These are phyloP conservation scores for Thamnophis elegans DNA, from an alignment of 2,797 vertebrate genomes.

Conservation along the genomic window DNA sequence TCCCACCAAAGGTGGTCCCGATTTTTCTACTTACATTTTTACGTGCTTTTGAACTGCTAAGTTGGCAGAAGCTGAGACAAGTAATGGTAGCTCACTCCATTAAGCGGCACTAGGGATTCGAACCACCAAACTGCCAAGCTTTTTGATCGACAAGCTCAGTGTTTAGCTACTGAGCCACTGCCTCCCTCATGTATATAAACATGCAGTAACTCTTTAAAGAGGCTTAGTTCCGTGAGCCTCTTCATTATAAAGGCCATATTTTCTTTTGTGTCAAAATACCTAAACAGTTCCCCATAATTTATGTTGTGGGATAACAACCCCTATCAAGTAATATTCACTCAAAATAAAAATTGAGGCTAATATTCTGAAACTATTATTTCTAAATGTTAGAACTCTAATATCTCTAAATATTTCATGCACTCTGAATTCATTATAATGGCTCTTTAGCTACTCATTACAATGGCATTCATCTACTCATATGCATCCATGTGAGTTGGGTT, in stretches of 20 bases:
- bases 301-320: neutral
- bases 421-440: neutral
- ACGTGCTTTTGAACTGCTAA: too few relatives aligned
- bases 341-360: slow-evolving; percentile 41
- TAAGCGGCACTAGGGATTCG: too few relatives aligned
- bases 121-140: too few relatives aligned
- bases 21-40: too few relatives aligned
- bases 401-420: neutral
- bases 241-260: neutral
- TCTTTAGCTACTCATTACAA: neutral
- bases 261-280: neutral
- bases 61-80: too few relatives aligned
- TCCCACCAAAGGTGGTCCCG: too few relatives aligned
- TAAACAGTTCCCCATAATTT: neutral
- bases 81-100: too few relatives aligned
- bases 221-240: neutral
- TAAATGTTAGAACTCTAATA: neutral
- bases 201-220: neutral
- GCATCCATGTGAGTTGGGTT: neutral
- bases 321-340: neutral
- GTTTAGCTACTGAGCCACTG: too few relatives aligned
- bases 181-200: too few relatives aligned
- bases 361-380: neutral
- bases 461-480: neutral
- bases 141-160: too few relatives aligned